Base-by-base conservation (phyloP, 2,888 invertebrate genomes). In the Pelosia muscerda region DNA sequence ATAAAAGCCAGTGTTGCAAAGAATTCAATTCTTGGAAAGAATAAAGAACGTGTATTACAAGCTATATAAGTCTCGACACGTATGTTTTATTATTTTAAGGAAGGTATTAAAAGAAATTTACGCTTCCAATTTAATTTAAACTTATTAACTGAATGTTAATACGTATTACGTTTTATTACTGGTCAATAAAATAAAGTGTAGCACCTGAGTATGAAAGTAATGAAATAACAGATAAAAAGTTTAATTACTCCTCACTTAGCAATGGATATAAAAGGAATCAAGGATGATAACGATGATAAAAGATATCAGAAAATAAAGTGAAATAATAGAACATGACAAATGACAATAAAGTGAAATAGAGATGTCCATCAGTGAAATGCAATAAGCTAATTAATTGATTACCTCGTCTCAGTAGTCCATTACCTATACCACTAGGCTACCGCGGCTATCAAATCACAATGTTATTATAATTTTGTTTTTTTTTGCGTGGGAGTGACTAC, bases 41-140 rank as follows among this genome's bases (percentile, higher is more conserved):
- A 65, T 54, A 60, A 22, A 42, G 22, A 26, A 58, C 56, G 1
- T 34, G 64, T 56, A 69, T 61, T 66, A 72, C 62, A 72, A 62
- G 70, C 34, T 63, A 10, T 70, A 60, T 42, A 64, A 70, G 49
- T 63, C 42, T 68, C 64, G 65, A 63, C 60, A 66, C 42, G 25
- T 57, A 68, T 73, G 69, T 74, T 81, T 74, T 73, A 79, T 65
- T 56, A 65, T 63, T 64, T 61, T 25, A 72, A 74, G 63, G 71
- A 78, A 78, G 62, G 68, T 65, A 49, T 71, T 63, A 74, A 75
- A 69, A 0, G 54, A 38, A 75, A 81, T 77, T 77, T 79, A 79
- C 70, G 28, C n/a, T 0, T 8, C 11, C 34, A 58, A 69, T 79
- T 69, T 72, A 71, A 68, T 58, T 23, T 68, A 23, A 65, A 71